Evolutionary conservation across 2,888 invertebrate genomes (phyloP).

Genomic region (Scaptodrosophila latifasciaeformis): DNA sequence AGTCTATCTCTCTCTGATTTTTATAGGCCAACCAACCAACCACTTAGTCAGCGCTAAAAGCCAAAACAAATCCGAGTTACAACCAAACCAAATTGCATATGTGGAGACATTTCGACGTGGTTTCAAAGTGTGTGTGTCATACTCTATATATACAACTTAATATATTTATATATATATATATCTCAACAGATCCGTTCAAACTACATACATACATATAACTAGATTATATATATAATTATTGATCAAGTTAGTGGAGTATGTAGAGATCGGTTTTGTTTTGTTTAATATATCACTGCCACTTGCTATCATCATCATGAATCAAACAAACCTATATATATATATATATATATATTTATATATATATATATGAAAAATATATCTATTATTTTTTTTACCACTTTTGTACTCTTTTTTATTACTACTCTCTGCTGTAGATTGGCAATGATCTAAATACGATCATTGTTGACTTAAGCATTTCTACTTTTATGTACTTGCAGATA

Average conservation of each 20-base stretch:
- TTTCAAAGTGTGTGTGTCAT: constrained; percentile 26
- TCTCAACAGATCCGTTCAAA: no score
- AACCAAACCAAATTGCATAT: constrained; percentile 26
- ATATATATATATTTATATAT: constrained; percentile 19
- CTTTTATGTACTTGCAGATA: constrained; percentile 67
- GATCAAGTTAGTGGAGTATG: no score
- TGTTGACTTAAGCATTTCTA: constrained; percentile 69
- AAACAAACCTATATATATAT: constrained; percentile 17
- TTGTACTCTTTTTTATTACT: constrained; percentile 29
- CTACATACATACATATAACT: neutral
- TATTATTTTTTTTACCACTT: constrained; percentile 8
- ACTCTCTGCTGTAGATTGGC: constrained; percentile 50
- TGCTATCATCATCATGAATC: no score
- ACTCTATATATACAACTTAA: constrained; percentile 13
- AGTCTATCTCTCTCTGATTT: constrained; percentile 33
- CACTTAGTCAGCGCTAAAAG: constrained; percentile 59
- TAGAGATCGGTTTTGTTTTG: no score
- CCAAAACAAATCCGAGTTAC: constrained; percentile 37
- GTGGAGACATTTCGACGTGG: constrained; percentile 63
- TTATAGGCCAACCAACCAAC: constrained; percentile 42
- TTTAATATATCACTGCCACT: no score
- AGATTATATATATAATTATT: no score
- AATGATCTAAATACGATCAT: constrained; percentile 58
- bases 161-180: constrained; percentile 4
- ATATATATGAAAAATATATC: constrained; percentile 17